Percentiles rank a stretch among this genome's conserved stretches.
Evolutionary conservation across 1,140 invertebrate genomes (phyloP).

Genomic region (Drosophila ananassae): DNA sequence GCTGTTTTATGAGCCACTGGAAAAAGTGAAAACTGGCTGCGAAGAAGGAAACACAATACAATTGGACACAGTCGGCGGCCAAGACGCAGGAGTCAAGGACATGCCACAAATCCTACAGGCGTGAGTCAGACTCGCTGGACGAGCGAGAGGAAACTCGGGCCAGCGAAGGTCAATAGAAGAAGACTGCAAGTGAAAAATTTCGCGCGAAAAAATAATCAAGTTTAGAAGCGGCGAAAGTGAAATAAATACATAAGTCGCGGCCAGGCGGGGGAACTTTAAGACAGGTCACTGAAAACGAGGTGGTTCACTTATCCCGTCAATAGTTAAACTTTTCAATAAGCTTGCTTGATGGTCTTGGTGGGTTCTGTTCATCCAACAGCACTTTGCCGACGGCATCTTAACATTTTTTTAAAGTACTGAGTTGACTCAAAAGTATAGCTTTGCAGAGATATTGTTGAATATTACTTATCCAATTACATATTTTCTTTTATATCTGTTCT

Average conservation of each 20-base stretch:
- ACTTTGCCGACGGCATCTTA: constrained; percentile 31
- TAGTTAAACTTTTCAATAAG: constrained; percentile 9
- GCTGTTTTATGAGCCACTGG: constrained; percentile 73
- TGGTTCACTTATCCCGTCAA: constrained; percentile 10
- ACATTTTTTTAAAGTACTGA: neutral
- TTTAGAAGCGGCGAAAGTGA: constrained; percentile 66
- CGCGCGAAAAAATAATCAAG: constrained; percentile 74
- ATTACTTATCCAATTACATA: neutral
- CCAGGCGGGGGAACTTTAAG: neutral
- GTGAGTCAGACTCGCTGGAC: neutral
- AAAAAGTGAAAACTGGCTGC: constrained; percentile 70
- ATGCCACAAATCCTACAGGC: constrained; percentile 53
- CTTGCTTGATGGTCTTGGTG: neutral
- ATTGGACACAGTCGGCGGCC: constrained; percentile 44
- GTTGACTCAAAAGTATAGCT: neutral
- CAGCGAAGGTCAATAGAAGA: constrained; percentile 56
- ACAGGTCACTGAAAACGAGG: constrained; percentile 9
- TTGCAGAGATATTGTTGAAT: no score
- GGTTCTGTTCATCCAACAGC: neutral
- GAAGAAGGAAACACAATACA: constrained; percentile 62
- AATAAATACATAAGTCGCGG: constrained; percentile 65
- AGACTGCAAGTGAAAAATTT: constrained; percentile 62
- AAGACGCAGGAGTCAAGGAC: constrained; percentile 73
- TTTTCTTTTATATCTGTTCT: neutral
- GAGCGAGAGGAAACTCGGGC: neutral